These are phyloP conservation scores for Chascanopsetta lugubris DNA, from an alignment of 2,113 vertebrate species.

Conservation along the genomic window DNA sequence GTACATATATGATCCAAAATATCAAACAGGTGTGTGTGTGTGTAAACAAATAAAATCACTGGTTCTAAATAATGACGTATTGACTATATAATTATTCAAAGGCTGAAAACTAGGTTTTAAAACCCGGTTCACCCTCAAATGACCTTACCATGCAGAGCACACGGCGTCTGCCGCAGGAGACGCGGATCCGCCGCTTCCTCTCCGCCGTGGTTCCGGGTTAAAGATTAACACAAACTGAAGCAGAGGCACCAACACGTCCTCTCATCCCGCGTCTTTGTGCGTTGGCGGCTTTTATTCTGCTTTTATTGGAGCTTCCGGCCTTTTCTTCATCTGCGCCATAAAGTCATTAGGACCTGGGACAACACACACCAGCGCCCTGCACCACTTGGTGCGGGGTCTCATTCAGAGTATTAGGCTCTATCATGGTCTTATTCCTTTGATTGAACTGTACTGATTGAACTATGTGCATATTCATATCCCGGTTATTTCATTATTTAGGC, in stretches of 20 bases:
- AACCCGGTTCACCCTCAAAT: slow-evolving; percentile 31
- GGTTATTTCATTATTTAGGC: too few relatives aligned
- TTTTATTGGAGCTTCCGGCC: slow-evolving; percentile 77
- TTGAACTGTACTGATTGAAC: too few relatives aligned
- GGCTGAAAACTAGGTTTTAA: slow-evolving; percentile 15
- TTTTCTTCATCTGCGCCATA: slow-evolving; percentile 77
- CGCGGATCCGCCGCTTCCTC: slow-evolving; percentile 57
- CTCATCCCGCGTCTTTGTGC: slow-evolving; percentile 53
- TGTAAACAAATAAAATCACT: too few relatives aligned
- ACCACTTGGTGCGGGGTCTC: background rate
- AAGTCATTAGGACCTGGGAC: slow-evolving; percentile 63
- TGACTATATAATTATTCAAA: background rate
- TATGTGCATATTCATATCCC: too few relatives aligned
- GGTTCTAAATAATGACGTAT: background rate
- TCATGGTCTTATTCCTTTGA: too few relatives aligned
- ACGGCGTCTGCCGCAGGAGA: slow-evolving; percentile 27
- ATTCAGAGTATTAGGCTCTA: background rate
- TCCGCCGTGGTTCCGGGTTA: slow-evolving; percentile 41
- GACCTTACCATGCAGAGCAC: slow-evolving; percentile 37
- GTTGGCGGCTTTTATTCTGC: slow-evolving; percentile 17
- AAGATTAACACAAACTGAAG: slow-evolving; percentile 55
- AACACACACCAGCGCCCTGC: background rate
- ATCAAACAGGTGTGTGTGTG: too few relatives aligned
- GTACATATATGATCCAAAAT: background rate
- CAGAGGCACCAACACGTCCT: slow-evolving; percentile 19